phyloP scores from a whole-genome alignment of 2,797 vertebrate species.

The Hydrocynus forskahlii region DNA sequence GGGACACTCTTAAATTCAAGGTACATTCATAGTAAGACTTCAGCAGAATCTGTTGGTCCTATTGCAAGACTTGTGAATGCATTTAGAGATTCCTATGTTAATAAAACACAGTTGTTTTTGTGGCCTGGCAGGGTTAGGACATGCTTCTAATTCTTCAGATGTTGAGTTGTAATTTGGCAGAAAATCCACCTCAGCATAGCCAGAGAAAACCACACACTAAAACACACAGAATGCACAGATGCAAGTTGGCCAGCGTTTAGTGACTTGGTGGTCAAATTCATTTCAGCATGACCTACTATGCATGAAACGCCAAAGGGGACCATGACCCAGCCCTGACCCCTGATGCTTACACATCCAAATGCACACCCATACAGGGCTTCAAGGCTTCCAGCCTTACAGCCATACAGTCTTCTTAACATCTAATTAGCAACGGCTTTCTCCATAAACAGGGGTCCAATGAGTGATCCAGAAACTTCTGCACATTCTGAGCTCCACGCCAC shows the following conservation, averaged over 20 bases:
- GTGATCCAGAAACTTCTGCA: background rate
- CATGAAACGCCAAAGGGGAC: constrained; percentile 25
- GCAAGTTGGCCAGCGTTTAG: constrained; percentile 20
- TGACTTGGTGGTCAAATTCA: constrained; percentile 25
- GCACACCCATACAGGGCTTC: background rate
- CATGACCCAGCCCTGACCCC: constrained; percentile 49
- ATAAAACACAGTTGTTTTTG: constrained; percentile 38
- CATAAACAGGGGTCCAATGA: background rate
- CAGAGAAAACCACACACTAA: constrained; percentile 22
- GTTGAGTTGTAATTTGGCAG: constrained; percentile 50
- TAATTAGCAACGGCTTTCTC: background rate
- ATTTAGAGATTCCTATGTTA: constrained; percentile 36
- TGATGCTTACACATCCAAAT: constrained; percentile 14
- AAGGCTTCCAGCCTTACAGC: background rate
- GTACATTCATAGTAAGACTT: background rate
- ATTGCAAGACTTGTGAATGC: background rate
- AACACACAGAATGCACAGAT: constrained; percentile 54
- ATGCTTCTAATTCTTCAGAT: constrained; percentile 37
- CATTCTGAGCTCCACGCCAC: background rate
- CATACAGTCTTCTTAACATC: background rate
- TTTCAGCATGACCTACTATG: constrained; percentile 33
- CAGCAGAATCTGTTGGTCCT: background rate
- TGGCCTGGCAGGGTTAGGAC: constrained; percentile 18
- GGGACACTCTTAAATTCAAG: background rate
- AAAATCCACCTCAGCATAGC: constrained; percentile 23